Base-by-base conservation (phyloP, 2,888 invertebrate species). In the Chromoteleia sp. region DNA sequence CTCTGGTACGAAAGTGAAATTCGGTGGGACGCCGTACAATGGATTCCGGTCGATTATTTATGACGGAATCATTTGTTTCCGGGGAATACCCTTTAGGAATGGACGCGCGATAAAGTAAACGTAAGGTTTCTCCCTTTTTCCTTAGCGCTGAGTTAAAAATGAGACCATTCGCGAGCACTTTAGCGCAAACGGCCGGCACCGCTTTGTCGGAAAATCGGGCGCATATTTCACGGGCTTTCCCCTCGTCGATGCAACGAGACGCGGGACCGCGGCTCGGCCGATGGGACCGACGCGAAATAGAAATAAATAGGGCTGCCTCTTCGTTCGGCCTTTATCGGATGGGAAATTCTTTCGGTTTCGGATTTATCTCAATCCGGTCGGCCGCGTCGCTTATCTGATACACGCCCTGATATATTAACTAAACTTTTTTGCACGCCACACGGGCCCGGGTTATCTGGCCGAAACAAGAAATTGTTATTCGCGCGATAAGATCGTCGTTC, bases 171-270 rank as follows among this genome's bases (percentile, higher is more conserved):
- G 85, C 86, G 85, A 85, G 88, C 88, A 88, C 89, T 89, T 87
- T 87, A 85, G 87, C 85, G 85, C 83, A 85, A 87, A 87, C 84
- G 85, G 85, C 71, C 84, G 74, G 80, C 76, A 71, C 71, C 88
- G 87, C 87, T 89, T 89, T 89, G 88, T 89, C 85, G 86, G 86
- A 82, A 88, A 89, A 89, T 89, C 86, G 88, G 82, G 85, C 81
- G 85, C 85, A 89, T 89, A 89, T 88, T 88, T 89, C 88, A 89
- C 81, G 67, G 83, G 85, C 83, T 88, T 87, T 87, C 81, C 82
- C 83, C 70, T 58, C 67, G 86, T 87, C 85, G 85, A 86, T 86
- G 84, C 87, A 87, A 88, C 86, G 85, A 81, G 75, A 82, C 68
- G 65, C 68, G 65, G 65, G 65, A 41, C 41, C 75, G 61, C 36